Percentiles rank a stretch among this genome's conserved stretches.
These are phyloP conservation scores for Agrochola lota DNA, from an alignment of 2,888 invertebrate species.

Conservation along the genomic window DNA sequence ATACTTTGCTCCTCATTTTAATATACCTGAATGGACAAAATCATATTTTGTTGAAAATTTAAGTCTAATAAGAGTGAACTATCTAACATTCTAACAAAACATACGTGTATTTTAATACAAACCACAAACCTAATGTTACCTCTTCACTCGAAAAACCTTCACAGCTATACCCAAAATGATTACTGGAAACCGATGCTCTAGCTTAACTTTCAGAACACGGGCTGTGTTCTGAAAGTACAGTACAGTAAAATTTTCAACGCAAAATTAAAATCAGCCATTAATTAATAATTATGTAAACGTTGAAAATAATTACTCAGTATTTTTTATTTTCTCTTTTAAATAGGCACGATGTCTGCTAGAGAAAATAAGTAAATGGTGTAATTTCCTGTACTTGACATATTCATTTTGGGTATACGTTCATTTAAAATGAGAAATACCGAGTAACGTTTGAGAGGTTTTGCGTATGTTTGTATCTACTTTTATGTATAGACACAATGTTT, in stretches of 20 bases:
- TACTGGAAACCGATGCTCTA: constrained; percentile 6
- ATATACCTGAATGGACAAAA: neutral
- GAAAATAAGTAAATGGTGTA: constrained; percentile 27
- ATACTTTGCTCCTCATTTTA: neutral
- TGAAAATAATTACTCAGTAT: constrained; percentile 24
- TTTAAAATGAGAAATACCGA: constrained; percentile 9
- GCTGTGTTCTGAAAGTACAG: no score
- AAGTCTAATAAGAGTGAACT: no score
- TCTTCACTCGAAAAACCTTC: neutral
- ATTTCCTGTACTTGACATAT: constrained; percentile 52
- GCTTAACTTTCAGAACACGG: neutral
- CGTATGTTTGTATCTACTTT: neutral
- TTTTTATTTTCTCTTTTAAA: constrained; percentile 15
- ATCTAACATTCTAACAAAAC: neutral
- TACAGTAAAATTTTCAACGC: neutral
- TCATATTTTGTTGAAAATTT: neutral
- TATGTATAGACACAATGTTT: constrained; percentile 1
- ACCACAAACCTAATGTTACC: neutral
- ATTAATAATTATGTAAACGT: constrained; percentile 16
- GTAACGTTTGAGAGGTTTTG: neutral
- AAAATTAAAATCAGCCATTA: constrained; percentile 12
- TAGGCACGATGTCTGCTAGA: neutral
- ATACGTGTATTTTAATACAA: neutral
- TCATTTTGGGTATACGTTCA: constrained; percentile 22
- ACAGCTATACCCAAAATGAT: neutral